Evolutionary conservation across 2,888 invertebrate species (phyloP).

Genomic region (Alsophila aescularia): DNA sequence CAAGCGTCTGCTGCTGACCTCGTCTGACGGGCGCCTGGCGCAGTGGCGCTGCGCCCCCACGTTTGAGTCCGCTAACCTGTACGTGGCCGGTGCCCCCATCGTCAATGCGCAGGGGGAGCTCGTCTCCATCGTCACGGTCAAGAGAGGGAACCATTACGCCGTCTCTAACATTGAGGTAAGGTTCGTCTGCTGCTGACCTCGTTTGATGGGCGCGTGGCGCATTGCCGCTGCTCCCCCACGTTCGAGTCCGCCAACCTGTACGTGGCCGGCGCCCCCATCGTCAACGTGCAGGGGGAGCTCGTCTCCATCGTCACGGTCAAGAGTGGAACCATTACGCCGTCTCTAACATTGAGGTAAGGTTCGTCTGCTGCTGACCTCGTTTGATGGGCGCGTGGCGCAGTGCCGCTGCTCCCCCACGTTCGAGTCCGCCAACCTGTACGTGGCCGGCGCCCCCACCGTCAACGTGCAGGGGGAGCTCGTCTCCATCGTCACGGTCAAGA

Average conservation of each 20-base stretch:
- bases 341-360: conserved; percentile 68
- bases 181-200: conserved; percentile 68
- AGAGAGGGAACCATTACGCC: conserved; percentile 70
- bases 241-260: conserved; percentile 73
- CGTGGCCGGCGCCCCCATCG: conserved; percentile 69
- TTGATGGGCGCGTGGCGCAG: conserved; percentile 70
- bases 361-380: conserved; percentile 66
- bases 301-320: conserved; percentile 70
- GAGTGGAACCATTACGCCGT: conserved; percentile 71
- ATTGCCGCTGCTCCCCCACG: conserved; percentile 73
- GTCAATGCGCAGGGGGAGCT: conserved; percentile 62
- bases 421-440: conserved; percentile 68
- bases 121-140: conserved; percentile 70
- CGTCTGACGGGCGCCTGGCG: conserved; percentile 68
- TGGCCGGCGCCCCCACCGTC: conserved; percentile 71
- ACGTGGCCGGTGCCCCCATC: conserved; percentile 68
- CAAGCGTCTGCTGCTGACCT: conserved; percentile 67
- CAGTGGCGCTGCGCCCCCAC: conserved; percentile 74
- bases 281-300: conserved; percentile 59
- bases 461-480: conserved; percentile 62
- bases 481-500: conserved; percentile 66
- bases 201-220: conserved; percentile 67
- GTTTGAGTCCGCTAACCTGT: conserved; percentile 73
- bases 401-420: conserved; percentile 76
- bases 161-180: conserved; percentile 70